Evolutionary conservation across 2,797 vertebrate species (phyloP).

Genomic region (Myotis daubentonii): DNA sequence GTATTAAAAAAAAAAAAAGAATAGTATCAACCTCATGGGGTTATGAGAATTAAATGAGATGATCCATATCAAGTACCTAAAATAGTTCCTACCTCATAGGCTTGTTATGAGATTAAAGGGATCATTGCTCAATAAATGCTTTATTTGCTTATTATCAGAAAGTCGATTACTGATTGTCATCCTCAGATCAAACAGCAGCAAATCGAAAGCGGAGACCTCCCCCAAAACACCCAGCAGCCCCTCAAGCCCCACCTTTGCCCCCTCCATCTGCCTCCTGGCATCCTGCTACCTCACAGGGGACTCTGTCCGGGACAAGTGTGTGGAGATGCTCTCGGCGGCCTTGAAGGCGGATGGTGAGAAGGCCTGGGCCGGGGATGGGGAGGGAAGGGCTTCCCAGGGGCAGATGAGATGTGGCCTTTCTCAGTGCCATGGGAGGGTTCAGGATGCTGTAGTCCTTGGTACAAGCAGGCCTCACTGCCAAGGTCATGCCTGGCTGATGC

Average conservation of each 20-base stretch:
- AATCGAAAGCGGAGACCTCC: slow-evolving; percentile 84
- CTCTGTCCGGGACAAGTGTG: slow-evolving; percentile 95
- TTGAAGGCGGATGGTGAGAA: slow-evolving; percentile 92
- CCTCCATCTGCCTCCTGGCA: slow-evolving; percentile 85
- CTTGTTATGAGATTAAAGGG: not conserved
- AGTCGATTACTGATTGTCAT: not conserved
- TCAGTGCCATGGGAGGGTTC: not conserved
- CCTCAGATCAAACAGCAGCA: slow-evolving; percentile 86
- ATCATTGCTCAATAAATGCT: not conserved
- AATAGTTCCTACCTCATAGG: not conserved
- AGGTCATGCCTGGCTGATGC: not conserved
- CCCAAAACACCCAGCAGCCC: slow-evolving; percentile 91
- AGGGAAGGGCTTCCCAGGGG: not conserved
- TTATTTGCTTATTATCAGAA: not conserved
- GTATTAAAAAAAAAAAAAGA: not conserved
- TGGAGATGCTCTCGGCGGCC: slow-evolving; percentile 94
- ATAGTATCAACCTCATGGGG: not conserved
- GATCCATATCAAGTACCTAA: not conserved
- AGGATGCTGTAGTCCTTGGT: accelerated
- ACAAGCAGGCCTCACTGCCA: not conserved
- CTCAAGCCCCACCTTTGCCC: slow-evolving; percentile 86
- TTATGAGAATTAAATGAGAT: not conserved
- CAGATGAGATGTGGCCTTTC: not conserved
- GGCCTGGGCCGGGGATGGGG: not conserved
- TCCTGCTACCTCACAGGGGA: slow-evolving; percentile 92